Conservation (phyloP, 1,140 invertebrate genomes). For the Agrilus planipennis region DNA sequence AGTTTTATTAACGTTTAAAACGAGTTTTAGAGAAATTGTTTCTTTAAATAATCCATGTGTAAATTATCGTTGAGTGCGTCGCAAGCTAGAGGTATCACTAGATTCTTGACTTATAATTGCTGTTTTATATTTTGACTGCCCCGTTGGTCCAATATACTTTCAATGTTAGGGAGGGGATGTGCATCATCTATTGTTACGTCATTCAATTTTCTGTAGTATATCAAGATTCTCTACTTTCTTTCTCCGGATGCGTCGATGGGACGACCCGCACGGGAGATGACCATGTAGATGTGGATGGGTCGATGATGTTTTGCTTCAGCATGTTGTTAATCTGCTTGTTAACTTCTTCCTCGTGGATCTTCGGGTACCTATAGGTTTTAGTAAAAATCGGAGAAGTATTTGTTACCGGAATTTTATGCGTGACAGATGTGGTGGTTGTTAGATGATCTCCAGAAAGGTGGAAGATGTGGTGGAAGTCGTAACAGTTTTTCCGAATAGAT, state of each 20-base stretch:
- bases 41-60: slow-evolving; percentile 1
- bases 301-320: slow-evolving; percentile 12
- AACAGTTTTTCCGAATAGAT: slow-evolving; percentile 2
- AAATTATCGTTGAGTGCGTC: neutral
- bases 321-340: slow-evolving; percentile 16
- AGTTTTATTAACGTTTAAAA: slow-evolving; percentile 1
- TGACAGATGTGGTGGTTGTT: slow-evolving; percentile 1
- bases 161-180: too few species aligned
- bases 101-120: neutral
- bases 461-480: slow-evolving; percentile 6
- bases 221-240: too few species aligned
- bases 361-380: slow-evolving; percentile 13
- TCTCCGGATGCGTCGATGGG: too few species aligned
- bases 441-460: slow-evolving; percentile 6
- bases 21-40: neutral
- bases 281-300: slow-evolving; percentile 9
- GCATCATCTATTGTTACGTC: too few species aligned
- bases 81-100: neutral
- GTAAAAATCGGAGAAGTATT: slow-evolving; percentile 7
- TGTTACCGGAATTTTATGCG: slow-evolving; percentile 9
- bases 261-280: slow-evolving; percentile 5
- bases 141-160: too few species aligned
- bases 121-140: too few species aligned
- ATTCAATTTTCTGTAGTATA: too few species aligned
- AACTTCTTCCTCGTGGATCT: slow-evolving; percentile 12